phyloP scores from a whole-genome alignment of 2,888 invertebrate species.

The Smittia sp. region DNA sequence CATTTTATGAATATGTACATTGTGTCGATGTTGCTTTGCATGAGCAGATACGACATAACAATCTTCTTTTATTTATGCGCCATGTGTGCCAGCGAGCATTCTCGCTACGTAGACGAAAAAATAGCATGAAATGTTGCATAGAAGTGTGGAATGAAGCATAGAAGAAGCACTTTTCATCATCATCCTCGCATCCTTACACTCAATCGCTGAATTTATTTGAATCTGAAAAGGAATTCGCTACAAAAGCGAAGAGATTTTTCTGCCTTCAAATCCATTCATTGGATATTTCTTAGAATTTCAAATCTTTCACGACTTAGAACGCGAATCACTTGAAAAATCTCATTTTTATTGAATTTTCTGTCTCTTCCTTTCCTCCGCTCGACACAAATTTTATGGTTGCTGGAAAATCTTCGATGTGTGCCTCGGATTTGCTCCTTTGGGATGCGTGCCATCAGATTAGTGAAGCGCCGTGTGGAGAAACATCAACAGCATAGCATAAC shows the following conservation, averaged over 20 bases:
- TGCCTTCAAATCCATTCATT: background rate
- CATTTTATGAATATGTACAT: slow-evolving; percentile 18
- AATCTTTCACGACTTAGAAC: background rate
- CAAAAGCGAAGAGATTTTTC: background rate
- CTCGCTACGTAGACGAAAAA: background rate
- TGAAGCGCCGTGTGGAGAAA: slow-evolving; percentile 66
- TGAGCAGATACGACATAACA: background rate
- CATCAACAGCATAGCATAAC: slow-evolving; percentile 66
- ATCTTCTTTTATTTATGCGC: background rate
- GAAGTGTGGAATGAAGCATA: background rate
- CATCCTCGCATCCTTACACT: background rate
- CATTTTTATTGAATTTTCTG: slow-evolving; percentile 22
- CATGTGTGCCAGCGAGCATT: background rate
- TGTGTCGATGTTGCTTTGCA: background rate
- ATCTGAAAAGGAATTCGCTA: background rate
- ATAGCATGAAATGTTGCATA: background rate
- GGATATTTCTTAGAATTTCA: background rate
- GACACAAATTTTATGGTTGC: background rate
- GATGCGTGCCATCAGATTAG: slow-evolving; percentile 56
- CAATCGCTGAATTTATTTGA: background rate
- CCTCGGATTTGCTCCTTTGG: background rate
- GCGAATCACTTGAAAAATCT: background rate
- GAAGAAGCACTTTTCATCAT: slow-evolving; percentile 7
- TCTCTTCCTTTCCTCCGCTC: background rate
- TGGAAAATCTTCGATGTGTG: background rate